Evolutionary conservation across 2,113 vertebrate species (phyloP), one percentile per base, ranked within the genome.

Genomic region (Girardinichthys multiradiatus): DNA sequence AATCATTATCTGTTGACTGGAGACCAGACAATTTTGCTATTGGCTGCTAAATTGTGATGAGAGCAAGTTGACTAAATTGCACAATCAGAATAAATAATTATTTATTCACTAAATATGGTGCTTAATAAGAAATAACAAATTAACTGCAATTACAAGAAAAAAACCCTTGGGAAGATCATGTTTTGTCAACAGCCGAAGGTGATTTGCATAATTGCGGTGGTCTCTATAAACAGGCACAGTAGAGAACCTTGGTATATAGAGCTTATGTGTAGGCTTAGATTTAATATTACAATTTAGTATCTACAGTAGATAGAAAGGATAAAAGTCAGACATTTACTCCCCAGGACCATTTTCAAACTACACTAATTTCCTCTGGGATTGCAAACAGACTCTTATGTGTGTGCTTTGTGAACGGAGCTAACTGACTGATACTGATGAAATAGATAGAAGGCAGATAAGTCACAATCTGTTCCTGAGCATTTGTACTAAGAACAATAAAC

Each of bases 121-220:
- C 76, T 83, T 93, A 90, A 92, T 91, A 87, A 87, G 74, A 76
- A 87, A 83, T 79, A 80, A 86, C 82, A 86, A 84, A 85, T 79
- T 78, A 80, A 74, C 78, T 83, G 76, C 78, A 88, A 91, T 92
- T 91, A 89, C 17, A 17, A 82, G 73, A 19, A 58, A 63, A 60
- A 67, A 74, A 82, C 86, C 86, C 83, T 62, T 35, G 80, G 86
- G 83, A 85, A 76, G 68, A 82, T 70, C 72, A 13, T 39, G 60
- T 83, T 90, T 79, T 84, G 87, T 91, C 89, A 91, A 89, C 81
- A 90, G 80, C 81, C 80, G 81, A 63, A 80, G 78, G 80, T 84
- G 70, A 90, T 89, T 90, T 90, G 78, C 85, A 87, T 91, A 90
- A 88, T 90, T 33, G 73, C 27, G 12, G 76, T 70, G 65, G 79